phyloP scores from a whole-genome alignment of 2,113 vertebrate genomes.

The Uria lomvia region DNA sequence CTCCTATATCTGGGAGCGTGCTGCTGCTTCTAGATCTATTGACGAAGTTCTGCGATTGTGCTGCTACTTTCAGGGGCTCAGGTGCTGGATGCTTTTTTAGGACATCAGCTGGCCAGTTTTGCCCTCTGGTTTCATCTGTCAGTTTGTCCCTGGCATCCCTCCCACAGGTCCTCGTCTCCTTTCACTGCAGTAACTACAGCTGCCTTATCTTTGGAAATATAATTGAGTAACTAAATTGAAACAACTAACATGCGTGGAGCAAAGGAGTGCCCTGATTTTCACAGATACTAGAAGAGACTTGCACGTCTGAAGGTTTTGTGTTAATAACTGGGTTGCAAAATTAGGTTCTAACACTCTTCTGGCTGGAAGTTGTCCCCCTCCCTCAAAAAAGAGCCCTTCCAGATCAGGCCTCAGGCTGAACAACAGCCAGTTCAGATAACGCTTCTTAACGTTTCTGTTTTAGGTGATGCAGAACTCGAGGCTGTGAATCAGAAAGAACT shows the following conservation, averaged over 20 bases:
- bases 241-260: not conserved
- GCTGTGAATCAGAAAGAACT: fast-evolving
- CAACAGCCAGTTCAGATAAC: not conserved
- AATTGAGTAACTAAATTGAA: not conserved
- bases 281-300: not conserved
- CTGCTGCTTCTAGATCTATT: not conserved
- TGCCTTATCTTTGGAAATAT: not conserved
- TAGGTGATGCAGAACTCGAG: not conserved
- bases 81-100: not conserved
- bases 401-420: not conserved
- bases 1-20: fast-evolving
- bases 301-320: not conserved
- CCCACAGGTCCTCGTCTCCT: not conserved
- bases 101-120: not conserved
- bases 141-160: not conserved
- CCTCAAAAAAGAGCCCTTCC: not conserved
- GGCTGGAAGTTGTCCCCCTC: not conserved
- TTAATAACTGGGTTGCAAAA: not conserved
- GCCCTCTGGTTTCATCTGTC: not conserved
- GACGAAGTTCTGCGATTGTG: not conserved
- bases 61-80: not conserved
- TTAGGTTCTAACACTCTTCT: not conserved
- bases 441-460: fast-evolving
- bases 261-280: not conserved
- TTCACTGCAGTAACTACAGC: not conserved